Base-by-base conservation (phyloP, 2,888 invertebrate genomes). In the Actias luna region DNA sequence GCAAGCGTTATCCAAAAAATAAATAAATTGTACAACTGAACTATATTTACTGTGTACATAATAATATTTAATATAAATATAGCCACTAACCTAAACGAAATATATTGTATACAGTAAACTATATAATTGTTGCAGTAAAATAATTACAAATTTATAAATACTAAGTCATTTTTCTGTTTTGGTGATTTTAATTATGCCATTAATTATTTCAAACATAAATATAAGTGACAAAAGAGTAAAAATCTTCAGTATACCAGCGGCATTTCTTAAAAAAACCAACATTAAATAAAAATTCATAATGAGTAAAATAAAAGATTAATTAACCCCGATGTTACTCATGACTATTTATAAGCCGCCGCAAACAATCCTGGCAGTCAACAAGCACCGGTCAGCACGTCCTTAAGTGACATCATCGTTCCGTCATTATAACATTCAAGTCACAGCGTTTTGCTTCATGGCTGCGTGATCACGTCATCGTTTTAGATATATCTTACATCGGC, bases 341-440 rank as follows among this genome's bases (percentile, higher is more conserved):
- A n/a, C 29, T 55, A 55, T 55, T 55, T 55, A 55, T 55, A 55
- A 29, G 29, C n/a, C n/a, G 14, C 29, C 16, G 29, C 55, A 55
- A 29, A 55, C 29, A 29, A 55, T 55, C 55, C 55, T 55, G 29
- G 29, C 55, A 55, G 29, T 2, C n/a, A 18, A 55, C 52, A 29
- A 29, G 2, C 55, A 29, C n/a, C n/a, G 55, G 29, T 29, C 55
- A 29, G 7, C 29, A 55, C 29, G 55, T 58, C 64, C 63, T 67
- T 59, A 63, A 12, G 62, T 75, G 75, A 76, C 70, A 67, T 75
- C 77, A 76, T 60, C 61, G 46, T 35, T 46, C 65, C 71, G 72
- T 72, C 69, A 70, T 68, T 69, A 67, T n/a, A n/a, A n/a, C 60
- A 74, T 69, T 73, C 75, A 18, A 66, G 66, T 69, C 72, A 75